Evolutionary conservation across 2,113 vertebrate species (phyloP).

Genomic region (Spea bombifrons): DNA sequence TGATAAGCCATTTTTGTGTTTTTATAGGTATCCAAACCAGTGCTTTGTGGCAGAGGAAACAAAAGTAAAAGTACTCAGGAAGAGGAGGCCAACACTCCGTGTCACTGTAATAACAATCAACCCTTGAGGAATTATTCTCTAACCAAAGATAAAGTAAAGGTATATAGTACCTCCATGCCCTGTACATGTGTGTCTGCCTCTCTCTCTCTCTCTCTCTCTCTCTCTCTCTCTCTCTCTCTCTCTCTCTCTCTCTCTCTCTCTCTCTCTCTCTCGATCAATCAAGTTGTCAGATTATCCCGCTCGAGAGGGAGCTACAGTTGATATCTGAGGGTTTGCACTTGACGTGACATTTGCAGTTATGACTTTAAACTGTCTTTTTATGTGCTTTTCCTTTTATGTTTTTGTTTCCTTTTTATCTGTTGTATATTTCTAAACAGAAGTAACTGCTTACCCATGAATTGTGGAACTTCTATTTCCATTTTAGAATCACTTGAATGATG

Average conservation of each 20-base stretch:
- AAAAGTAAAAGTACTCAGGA: constrained; percentile 68
- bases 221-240: too few species aligned
- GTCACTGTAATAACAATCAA: constrained; percentile 61
- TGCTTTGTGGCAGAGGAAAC: constrained; percentile 73
- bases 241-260: too few species aligned
- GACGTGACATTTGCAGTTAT: too few species aligned
- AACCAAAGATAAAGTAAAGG: constrained; percentile 70
- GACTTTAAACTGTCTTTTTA: too few species aligned
- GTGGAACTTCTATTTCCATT: constrained; percentile 34
- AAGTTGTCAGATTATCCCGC: too few species aligned
- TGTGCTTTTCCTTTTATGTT: too few species aligned
- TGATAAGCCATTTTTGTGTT: constrained; percentile 5
- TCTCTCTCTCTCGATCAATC: too few species aligned
- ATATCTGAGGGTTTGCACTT: too few species aligned
- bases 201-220: too few species aligned
- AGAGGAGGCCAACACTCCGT: constrained; percentile 66
- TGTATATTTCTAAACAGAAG: neutral
- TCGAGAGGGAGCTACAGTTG: too few species aligned
- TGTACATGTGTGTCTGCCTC: neutral
- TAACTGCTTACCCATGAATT: too few species aligned
- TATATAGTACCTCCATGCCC: neutral
- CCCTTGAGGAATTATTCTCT: constrained; percentile 67
- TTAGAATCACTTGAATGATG: constrained; percentile 63
- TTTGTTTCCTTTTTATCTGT: neutral
- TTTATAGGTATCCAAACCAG: constrained; percentile 85